Conservation (phyloP, 2,888 invertebrate genomes). For the Liopterus haemorrhoidalis region DNA sequence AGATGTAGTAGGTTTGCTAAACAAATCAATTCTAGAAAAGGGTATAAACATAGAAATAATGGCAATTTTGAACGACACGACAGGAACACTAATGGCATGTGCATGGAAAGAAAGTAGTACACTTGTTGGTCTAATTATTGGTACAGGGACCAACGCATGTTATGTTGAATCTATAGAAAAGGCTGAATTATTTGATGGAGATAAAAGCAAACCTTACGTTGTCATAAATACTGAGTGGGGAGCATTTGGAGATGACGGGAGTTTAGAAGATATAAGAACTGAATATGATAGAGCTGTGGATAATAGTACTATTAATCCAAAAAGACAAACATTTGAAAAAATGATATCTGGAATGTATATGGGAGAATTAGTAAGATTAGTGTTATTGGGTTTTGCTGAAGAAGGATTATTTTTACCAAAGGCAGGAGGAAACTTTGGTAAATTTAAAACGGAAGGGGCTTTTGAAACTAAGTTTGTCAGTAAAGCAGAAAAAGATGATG, state of each 20-base stretch:
- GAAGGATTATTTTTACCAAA: no score
- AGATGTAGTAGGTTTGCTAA: constrained; percentile 52
- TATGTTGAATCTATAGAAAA: constrained; percentile 82
- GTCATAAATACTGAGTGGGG: constrained; percentile 94
- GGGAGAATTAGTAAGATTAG: constrained; percentile 83
- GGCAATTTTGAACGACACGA: background rate
- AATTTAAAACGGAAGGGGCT: no score
- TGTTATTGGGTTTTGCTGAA: constrained; percentile 71
- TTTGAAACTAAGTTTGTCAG: no score
- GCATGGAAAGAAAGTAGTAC: no score
- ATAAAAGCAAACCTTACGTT: constrained; percentile 57
- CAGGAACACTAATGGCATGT: no score
- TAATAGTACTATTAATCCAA: constrained; percentile 68
- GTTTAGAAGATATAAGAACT: constrained; percentile 76
- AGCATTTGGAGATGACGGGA: constrained; percentile 82
- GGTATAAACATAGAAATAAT: constrained; percentile 41
- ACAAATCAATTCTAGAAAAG: constrained; percentile 50
- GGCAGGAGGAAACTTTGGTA: constrained; percentile 68
- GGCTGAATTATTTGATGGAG: constrained; percentile 65
- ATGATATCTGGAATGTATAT: constrained; percentile 97
- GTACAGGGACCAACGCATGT: constrained; percentile 91
- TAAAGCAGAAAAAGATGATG: no score
- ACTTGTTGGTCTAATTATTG: background rate
- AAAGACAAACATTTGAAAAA: constrained; percentile 83
- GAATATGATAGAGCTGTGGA: no score